These are phyloP conservation scores for Xestia xanthographa DNA, from an alignment of 2,888 invertebrate species.

Conservation along the genomic window DNA sequence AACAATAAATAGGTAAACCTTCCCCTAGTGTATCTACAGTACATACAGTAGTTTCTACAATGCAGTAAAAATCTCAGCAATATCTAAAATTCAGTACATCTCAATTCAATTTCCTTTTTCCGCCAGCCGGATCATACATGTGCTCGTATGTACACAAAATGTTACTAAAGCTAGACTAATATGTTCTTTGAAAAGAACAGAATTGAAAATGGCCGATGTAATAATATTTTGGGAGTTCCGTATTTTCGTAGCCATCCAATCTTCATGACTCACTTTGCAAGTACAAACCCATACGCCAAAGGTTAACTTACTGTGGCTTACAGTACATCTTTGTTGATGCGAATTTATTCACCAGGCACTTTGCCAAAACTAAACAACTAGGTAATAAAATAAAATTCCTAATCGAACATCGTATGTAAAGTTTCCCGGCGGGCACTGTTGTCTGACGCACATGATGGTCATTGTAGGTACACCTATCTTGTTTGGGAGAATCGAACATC, in stretches of 20 bases:
- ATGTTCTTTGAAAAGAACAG: not conserved
- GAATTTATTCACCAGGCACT: constrained; percentile 71
- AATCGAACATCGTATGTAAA: constrained; percentile 72
- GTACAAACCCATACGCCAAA: constrained; percentile 11
- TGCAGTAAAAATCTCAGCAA: constrained; percentile 9
- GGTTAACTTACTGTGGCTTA: constrained; percentile 49
- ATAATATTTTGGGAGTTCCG: not conserved
- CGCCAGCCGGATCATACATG: not conserved
- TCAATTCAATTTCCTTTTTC: constrained; percentile 41
- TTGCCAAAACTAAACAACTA: constrained; percentile 76
- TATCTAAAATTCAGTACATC: constrained; percentile 8
- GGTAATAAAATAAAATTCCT: constrained; percentile 75
- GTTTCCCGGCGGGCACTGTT: constrained; percentile 62
- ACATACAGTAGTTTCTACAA: too few species aligned
- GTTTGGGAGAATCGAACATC: constrained; percentile 40
- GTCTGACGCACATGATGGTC: constrained; percentile 71
- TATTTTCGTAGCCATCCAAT: constrained; percentile 6
- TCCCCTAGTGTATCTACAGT: not conserved
- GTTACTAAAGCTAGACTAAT: not conserved
- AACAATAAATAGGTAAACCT: not conserved
- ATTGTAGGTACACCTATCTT: constrained; percentile 30
- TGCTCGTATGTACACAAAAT: not conserved
- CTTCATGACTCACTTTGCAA: constrained; percentile 29
- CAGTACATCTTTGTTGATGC: constrained; percentile 60
- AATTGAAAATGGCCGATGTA: not conserved